phyloP scores from a whole-genome alignment of 2,888 invertebrate species.

The Pherbina coryleti region DNA sequence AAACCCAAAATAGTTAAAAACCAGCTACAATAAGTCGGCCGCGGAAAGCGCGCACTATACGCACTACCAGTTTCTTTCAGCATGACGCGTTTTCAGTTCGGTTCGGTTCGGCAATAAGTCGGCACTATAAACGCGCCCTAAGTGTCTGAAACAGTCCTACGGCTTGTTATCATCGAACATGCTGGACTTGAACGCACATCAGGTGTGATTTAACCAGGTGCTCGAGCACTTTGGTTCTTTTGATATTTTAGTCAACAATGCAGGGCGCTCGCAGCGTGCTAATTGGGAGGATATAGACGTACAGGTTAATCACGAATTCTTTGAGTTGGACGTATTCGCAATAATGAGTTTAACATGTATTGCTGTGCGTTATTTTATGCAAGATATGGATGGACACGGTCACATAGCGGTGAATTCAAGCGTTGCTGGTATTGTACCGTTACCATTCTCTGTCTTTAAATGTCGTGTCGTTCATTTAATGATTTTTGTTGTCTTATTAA shows the following conservation, averaged over 20 bases:
- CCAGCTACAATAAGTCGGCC: no score
- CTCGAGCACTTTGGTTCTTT: conserved; percentile 78
- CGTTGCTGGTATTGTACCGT: conserved; percentile 77
- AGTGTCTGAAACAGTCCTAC: conserved; percentile 71
- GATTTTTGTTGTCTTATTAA: no score
- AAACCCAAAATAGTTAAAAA: no score
- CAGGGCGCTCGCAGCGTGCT: conserved; percentile 83
- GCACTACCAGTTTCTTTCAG: no score
- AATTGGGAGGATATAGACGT: conserved; percentile 79
- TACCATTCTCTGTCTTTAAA: conserved; percentile 78
- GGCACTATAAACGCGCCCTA: no score
- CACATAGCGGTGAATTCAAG: conserved; percentile 84
- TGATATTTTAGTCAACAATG: conserved; percentile 85
- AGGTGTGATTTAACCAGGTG: conserved; percentile 74
- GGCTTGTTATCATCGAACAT: conserved; percentile 74
- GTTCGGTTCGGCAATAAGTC: no score
- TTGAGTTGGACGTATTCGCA: conserved; percentile 83
- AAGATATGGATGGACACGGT: conserved; percentile 69
- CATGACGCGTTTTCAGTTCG: no score
- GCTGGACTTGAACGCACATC: conserved; percentile 73
- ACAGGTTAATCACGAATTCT: conserved; percentile 79
- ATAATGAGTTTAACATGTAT: conserved; percentile 78
- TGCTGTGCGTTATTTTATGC: conserved; percentile 76
- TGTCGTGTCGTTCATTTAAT: no score
- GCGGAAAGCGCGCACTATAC: no score